Conservation (phyloP, 2,113 vertebrate species). For the Myotis davidii region DNA sequence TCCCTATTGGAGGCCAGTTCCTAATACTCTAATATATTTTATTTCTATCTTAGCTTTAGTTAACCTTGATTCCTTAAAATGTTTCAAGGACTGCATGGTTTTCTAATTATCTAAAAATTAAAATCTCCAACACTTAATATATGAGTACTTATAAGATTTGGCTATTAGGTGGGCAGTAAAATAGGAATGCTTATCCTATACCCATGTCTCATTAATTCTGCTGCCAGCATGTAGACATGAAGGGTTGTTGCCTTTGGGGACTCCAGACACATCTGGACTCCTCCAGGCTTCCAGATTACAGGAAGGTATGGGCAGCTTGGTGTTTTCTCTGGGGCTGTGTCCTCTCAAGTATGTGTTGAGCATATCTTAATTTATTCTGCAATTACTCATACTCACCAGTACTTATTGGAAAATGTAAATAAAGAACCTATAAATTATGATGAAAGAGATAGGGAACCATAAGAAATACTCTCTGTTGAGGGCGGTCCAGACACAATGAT, state of each 20-base stretch:
- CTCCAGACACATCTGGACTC: neutral
- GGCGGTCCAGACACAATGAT: neutral
- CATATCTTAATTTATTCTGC: neutral
- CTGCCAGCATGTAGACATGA: neutral
- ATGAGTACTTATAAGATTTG: neutral
- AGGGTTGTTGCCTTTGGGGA: neutral
- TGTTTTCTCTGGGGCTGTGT: neutral
- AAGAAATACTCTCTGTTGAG: neutral
- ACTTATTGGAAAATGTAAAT: slow-evolving; percentile 30
- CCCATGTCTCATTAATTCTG: neutral
- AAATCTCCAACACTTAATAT: neutral
- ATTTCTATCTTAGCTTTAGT: neutral
- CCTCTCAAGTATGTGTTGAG: neutral
- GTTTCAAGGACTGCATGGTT: neutral
- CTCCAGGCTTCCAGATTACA: neutral
- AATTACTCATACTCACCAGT: neutral
- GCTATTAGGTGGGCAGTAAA: neutral
- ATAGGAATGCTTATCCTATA: neutral
- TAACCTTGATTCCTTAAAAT: neutral
- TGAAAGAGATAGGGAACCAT: neutral
- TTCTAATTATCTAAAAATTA: slow-evolving; percentile 41
- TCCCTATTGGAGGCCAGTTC: neutral
- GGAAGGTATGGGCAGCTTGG: neutral
- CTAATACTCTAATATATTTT: neutral
- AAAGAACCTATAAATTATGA: slow-evolving; percentile 21